Percentiles rank a stretch among this genome's conserved stretches.
phyloP scores from a whole-genome alignment of 2,113 vertebrate genomes.

The Microtus ochrogaster region DNA sequence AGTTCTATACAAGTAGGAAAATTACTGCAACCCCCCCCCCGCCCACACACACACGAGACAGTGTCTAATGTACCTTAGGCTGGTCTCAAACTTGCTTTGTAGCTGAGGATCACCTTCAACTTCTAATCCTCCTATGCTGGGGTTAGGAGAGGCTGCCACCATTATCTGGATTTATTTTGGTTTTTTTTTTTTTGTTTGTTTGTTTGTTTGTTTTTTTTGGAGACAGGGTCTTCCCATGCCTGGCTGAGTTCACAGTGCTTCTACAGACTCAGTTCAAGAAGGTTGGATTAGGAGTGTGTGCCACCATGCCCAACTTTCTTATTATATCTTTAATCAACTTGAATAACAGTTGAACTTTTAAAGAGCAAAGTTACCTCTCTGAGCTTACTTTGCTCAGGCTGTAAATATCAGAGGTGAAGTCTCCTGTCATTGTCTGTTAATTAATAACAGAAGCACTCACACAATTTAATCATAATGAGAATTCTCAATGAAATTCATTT shows the following conservation, averaged over 20 bases:
- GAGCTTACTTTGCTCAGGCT: constrained; percentile 26
- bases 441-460: background rate
- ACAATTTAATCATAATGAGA: background rate
- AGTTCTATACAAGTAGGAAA: constrained; percentile 29
- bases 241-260: background rate
- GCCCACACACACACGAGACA: background rate
- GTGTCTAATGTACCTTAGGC: background rate
- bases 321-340: constrained; percentile 41
- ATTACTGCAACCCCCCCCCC: background rate
- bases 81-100: background rate
- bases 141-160: background rate
- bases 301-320: background rate
- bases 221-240: background rate
- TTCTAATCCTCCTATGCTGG: background rate
- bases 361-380: constrained; percentile 34
- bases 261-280: background rate
- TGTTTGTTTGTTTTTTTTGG: no score
- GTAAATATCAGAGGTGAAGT: background rate
- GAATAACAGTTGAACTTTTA: constrained; percentile 47
- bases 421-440: background rate
- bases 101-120: background rate
- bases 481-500: background rate
- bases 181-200: background rate
- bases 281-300: background rate
- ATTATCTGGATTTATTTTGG: background rate